Conservation (phyloP, 1,140 invertebrate species). For the Laupala kohalensis region DNA sequence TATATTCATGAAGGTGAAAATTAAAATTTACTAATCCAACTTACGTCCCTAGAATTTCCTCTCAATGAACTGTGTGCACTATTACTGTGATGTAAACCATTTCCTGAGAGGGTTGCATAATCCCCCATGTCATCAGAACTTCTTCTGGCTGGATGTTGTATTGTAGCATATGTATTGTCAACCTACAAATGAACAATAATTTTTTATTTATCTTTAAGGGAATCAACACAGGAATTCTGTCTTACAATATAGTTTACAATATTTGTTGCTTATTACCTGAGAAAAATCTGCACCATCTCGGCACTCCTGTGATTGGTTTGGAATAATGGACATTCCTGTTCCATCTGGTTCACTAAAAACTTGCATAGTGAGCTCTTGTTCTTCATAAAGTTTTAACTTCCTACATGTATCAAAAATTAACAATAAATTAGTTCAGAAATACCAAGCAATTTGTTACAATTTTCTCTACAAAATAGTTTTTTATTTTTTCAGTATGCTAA, state of each 20-base stretch:
- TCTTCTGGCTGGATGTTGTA: constrained; percentile 50
- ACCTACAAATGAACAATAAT: background rate
- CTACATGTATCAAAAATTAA: constrained; percentile 28
- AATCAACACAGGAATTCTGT: background rate
- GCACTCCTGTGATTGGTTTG: constrained; percentile 2
- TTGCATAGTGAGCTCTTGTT: constrained; percentile 86
- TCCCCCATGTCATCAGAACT: constrained; percentile 40
- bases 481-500: too few relatives aligned
- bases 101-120: constrained; percentile 53
- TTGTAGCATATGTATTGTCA: constrained; percentile 79
- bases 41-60: constrained; percentile 18
- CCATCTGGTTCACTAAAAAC: constrained; percentile 69
- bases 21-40: background rate
- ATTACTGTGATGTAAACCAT: background rate
- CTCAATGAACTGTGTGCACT: constrained; percentile 26
- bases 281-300: constrained; percentile 7
- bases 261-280: constrained; percentile 4
- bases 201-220: background rate
- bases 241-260: background rate
- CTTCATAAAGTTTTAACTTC: constrained; percentile 79
- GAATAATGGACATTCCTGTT: background rate
- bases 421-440: background rate
- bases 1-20: too few relatives aligned
- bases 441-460: too few relatives aligned
- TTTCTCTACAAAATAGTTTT: too few relatives aligned